Base-by-base conservation (phyloP, 2,888 invertebrate genomes). In the Synergus itoensis region DNA sequence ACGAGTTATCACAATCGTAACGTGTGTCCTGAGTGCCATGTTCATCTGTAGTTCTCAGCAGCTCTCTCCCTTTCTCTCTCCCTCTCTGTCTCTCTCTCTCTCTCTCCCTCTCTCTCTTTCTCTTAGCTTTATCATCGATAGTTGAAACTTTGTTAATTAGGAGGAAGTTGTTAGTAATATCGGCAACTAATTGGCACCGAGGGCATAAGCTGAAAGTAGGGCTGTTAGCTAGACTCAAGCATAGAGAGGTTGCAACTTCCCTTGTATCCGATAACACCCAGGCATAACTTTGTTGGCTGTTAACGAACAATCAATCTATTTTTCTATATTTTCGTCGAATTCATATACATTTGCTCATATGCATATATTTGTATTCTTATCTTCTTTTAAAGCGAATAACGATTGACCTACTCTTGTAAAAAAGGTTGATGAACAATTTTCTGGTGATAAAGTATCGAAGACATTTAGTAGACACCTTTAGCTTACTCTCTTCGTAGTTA, bases 61-160 rank as follows among this genome's bases (percentile, higher is more conserved):
- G 75, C 78, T 81, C 77, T 63, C 79, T 84, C 82, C 36, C 83
- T 62, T 60, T 62, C 48, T 9, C 53, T 18, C 18, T 8, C 18
- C 60, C 79, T 84, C 83, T 81, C 5, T 5, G 0, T 5, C 36
- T 4, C 5, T 5, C 4, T 5, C 83, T 57, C 64, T 57, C 48
- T 4, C 36, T 3, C 36, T 5, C 5, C 36, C 83, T 57, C 64
- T 62, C 43, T 9, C 57, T 18, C 18, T 3, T 11, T 63, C 79
- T 84, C 83, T 81, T 80, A 83, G 84, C 84, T 86, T 85, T 85
- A 85, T 84, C 87, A 86, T 89, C 87, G 89, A 89, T 89, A 88
- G 86, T 86, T 85, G 84, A 85, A 91, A 90, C 88, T 91, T 90
- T 85, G 88, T 88, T 90, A 90, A 91, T 91, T 91, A 90, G 87